Evolutionary conservation across 1,140 invertebrate genomes (phyloP).

Genomic region (Arion vulgaris): DNA sequence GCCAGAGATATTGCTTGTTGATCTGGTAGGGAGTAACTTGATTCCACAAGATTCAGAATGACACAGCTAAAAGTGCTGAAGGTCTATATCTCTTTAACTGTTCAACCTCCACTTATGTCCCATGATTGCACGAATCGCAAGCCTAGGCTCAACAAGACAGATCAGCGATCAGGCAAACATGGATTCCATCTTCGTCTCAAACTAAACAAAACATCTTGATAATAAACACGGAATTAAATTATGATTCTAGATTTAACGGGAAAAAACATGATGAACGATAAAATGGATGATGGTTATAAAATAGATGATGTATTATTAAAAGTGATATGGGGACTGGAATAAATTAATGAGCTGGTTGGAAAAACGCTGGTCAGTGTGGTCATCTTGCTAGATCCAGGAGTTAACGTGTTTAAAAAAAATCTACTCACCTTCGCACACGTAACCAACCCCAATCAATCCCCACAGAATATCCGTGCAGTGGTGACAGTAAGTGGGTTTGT

Average conservation of each 20-base stretch:
- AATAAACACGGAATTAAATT: neutral
- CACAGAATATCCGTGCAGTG: slow-evolving; percentile 99
- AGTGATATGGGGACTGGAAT: slow-evolving; percentile 34
- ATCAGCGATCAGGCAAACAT: slow-evolving; percentile 8
- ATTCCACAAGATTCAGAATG: too few species aligned
- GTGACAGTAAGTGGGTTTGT: slow-evolving; percentile 99
- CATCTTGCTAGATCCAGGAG: neutral
- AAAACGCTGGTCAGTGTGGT: slow-evolving; percentile 21
- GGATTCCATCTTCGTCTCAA: neutral
- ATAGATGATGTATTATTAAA: slow-evolving; percentile 36
- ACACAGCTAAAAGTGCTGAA: too few species aligned
- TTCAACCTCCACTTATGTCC: too few species aligned
- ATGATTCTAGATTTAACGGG: too few species aligned
- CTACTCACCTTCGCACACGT: slow-evolving; percentile 95
- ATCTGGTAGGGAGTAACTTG: too few species aligned
- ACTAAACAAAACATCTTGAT: neutral
- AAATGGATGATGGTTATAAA: neutral
- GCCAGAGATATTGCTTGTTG: too few species aligned
- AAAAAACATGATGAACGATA: neutral
- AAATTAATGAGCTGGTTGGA: slow-evolving; percentile 40
- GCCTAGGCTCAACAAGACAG: neutral
- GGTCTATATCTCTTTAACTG: too few species aligned
- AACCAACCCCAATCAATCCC: slow-evolving; percentile 99
- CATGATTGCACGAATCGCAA: neutral
- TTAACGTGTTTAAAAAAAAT: neutral